A percentile compares a stretch with the other conserved stretches of the same genome.
phyloP scores from a whole-genome alignment of 1,140 invertebrate genomes.

The Papilio machaon region DNA sequence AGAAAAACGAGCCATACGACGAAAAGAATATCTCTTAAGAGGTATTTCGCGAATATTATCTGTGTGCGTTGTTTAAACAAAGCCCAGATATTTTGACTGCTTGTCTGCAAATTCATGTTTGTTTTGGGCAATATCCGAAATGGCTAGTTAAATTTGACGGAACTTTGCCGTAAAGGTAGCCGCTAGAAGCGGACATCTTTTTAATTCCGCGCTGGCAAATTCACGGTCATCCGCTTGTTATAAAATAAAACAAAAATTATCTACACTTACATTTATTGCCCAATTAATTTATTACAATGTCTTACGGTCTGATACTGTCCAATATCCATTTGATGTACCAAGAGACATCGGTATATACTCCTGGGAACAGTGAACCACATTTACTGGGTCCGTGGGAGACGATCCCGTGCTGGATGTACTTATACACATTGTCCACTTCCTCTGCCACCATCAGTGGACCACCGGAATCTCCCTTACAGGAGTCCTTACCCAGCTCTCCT shows the following conservation, averaged over 20 bases:
- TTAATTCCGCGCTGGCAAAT: neutral
- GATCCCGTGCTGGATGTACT: slow-evolving; percentile 45
- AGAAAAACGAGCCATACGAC: too few relatives aligned
- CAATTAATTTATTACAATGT: neutral
- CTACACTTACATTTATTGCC: neutral
- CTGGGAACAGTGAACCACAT: slow-evolving; percentile 25
- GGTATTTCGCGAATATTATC: too few relatives aligned
- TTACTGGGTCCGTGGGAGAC: slow-evolving; percentile 37
- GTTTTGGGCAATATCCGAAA: too few relatives aligned
- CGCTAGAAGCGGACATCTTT: too few relatives aligned
- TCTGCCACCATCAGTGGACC: slow-evolving; percentile 45
- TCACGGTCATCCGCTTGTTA: neutral
- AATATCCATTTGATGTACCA: slow-evolving; percentile 37
- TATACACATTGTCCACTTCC: slow-evolving; percentile 6
- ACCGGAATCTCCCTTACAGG: slow-evolving; percentile 37
- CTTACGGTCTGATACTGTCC: slow-evolving; percentile 26
- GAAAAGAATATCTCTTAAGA: too few relatives aligned
- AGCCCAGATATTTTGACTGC: too few relatives aligned
- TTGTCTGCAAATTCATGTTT: too few relatives aligned
- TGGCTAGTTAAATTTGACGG: too few relatives aligned
- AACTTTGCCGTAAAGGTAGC: too few relatives aligned
- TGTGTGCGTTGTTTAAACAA: too few relatives aligned
- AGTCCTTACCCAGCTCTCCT: slow-evolving; percentile 27
- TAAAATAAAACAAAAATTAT: slow-evolving; percentile 19
- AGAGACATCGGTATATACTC: slow-evolving; percentile 33